These are phyloP conservation scores for Conops quadrifasciatus DNA, from an alignment of 2,888 invertebrate genomes.

Conservation along the genomic window DNA sequence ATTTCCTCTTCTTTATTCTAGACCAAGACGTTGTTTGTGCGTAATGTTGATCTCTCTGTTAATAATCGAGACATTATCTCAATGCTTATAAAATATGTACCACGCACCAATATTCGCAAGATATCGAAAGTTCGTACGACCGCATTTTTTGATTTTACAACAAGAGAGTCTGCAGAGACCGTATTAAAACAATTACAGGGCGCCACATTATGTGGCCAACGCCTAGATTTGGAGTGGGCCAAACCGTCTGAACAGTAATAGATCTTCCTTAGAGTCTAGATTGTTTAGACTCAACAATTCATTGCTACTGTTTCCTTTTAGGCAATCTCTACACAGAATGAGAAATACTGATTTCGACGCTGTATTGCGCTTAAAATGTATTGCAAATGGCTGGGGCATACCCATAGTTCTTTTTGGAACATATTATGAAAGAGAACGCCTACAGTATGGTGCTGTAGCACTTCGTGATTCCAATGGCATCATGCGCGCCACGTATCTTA, in stretches of 20 bases:
- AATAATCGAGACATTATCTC: slow-evolving; percentile 51
- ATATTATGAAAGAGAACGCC: slow-evolving; percentile 43
- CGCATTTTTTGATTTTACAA: slow-evolving; percentile 54
- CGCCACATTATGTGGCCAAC: slow-evolving; percentile 43
- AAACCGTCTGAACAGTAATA: slow-evolving; percentile 53
- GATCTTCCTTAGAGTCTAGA: neutral
- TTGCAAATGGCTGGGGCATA: slow-evolving; percentile 55
- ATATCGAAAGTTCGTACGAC: slow-evolving; percentile 53
- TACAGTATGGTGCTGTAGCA: slow-evolving; percentile 53
- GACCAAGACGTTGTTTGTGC: slow-evolving; percentile 54
- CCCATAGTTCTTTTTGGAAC: slow-evolving; percentile 56
- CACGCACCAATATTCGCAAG: slow-evolving; percentile 50
- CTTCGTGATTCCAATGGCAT: slow-evolving; percentile 45
- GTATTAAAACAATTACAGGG: slow-evolving; percentile 50
- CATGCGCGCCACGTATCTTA: slow-evolving; percentile 47
- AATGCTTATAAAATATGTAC: slow-evolving; percentile 47
- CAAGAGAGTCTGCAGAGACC: slow-evolving; percentile 50
- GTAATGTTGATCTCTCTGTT: slow-evolving; percentile 53
- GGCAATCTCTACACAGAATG: slow-evolving; percentile 52
- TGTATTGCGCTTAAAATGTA: slow-evolving; percentile 53
- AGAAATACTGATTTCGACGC: slow-evolving; percentile 54
- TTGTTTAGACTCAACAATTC: neutral
- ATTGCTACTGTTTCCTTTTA: slow-evolving; percentile 34
- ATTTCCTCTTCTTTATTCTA: slow-evolving; percentile 36
- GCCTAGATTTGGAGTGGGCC: slow-evolving; percentile 54